Conservation (phyloP, 2,113 vertebrate genomes). For the Dipodomys ordii region DNA sequence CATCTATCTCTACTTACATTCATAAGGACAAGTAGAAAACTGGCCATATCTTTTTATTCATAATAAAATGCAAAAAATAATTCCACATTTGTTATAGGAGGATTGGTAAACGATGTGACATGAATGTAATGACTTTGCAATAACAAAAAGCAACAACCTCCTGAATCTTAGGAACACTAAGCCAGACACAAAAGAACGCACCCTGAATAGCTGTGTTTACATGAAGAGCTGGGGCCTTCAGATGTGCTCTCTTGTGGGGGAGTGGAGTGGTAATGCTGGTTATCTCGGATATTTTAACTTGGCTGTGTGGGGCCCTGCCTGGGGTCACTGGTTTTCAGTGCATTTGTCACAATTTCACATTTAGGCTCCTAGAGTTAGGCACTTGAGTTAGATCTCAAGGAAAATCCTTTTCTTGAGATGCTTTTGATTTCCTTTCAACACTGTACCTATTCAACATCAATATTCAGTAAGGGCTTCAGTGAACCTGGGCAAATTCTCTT, state of each 20-base stretch:
- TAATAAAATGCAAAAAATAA: background rate
- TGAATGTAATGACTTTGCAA: background rate
- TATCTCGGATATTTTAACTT: background rate
- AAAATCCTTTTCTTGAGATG: background rate
- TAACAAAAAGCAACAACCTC: too few relatives aligned
- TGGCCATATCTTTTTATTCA: rapidly evolving
- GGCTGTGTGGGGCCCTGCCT: background rate
- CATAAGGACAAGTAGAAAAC: background rate
- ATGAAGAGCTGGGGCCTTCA: too few relatives aligned
- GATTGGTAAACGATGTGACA: background rate
- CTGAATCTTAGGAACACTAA: background rate
- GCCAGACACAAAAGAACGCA: background rate
- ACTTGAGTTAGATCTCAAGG: background rate
- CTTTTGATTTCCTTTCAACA: background rate
- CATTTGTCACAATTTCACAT: background rate
- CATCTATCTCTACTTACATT: too few relatives aligned
- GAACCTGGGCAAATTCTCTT: background rate
- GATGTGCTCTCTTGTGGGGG: background rate
- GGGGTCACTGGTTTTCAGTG: background rate
- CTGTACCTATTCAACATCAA: background rate
- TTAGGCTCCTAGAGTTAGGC: background rate
- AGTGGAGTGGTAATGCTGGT: background rate
- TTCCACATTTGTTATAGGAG: background rate
- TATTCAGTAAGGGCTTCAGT: background rate
- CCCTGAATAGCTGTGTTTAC: too few relatives aligned